A percentile compares a stretch with the other conserved stretches of the same genome.
These are phyloP conservation scores for Nibea coibor DNA, from an alignment of 2,113 vertebrate genomes.

Conservation along the genomic window DNA sequence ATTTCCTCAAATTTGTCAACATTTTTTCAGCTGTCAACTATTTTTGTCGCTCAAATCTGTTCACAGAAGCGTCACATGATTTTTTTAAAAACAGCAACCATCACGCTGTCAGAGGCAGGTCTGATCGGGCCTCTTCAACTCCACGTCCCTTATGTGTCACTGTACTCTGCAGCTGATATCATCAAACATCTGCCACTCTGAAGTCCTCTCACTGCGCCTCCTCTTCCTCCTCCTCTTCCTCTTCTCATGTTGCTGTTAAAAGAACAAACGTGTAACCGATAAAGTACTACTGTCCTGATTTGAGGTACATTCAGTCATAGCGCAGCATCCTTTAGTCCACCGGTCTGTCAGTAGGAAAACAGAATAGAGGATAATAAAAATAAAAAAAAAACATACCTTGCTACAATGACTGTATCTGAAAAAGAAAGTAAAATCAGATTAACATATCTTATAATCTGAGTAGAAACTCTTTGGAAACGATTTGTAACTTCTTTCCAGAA, in stretches of 20 bases:
- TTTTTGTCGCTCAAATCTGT: neutral
- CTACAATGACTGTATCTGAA: constrained; percentile 75
- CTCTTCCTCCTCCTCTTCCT: constrained; percentile 8
- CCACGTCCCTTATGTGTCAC: neutral
- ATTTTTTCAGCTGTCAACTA: neutral
- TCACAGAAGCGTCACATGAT: neutral
- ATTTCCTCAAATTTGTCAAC: neutral
- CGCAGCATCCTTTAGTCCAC: constrained; percentile 70
- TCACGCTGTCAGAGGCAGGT: constrained; percentile 22
- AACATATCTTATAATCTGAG: constrained; percentile 79
- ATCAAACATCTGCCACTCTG: constrained; percentile 60
- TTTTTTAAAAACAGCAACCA: neutral
- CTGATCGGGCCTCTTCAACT: neutral
- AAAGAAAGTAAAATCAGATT: constrained; percentile 69
- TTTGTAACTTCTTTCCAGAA: constrained; percentile 88
- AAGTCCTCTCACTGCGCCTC: constrained; percentile 32
- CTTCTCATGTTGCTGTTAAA: constrained; percentile 35
- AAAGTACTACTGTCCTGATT: constrained; percentile 53
- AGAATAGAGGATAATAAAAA: constrained; percentile 69
- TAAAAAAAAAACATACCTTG: constrained; percentile 63
- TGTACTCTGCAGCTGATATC: constrained; percentile 31
- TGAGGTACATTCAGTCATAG: constrained; percentile 64
- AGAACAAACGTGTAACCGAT: constrained; percentile 65
- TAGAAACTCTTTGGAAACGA: constrained; percentile 84
- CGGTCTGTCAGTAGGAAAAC: constrained; percentile 73